Conservation (phyloP, 2,113 vertebrate species). For the Coptodon rendalli region DNA sequence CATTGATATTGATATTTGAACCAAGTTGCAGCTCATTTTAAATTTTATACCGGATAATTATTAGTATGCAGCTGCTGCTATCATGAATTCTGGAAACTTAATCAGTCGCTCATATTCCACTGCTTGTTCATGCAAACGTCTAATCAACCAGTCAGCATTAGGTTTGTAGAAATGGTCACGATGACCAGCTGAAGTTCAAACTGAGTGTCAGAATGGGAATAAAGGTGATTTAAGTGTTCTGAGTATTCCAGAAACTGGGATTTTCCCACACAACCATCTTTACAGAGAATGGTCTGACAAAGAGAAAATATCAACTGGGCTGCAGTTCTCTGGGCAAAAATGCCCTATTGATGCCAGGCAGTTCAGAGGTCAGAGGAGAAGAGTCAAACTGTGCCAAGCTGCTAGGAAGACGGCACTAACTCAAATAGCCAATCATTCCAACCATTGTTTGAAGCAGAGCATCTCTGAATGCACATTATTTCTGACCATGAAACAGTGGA, state of each 20-base stretch:
- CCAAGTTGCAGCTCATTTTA: not conserved
- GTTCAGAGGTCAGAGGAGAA: not conserved
- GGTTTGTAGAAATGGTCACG: not conserved
- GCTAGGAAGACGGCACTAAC: not conserved
- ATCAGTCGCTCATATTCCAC: not conserved
- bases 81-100: not conserved
- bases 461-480: not conserved
- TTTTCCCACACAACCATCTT: not conserved
- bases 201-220: not conserved
- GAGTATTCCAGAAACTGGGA: not conserved
- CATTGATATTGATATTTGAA: not conserved
- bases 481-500: not conserved
- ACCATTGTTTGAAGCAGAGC: not conserved
- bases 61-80: not conserved
- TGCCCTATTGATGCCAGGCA: not conserved
- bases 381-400: not conserved
- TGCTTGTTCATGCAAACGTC: not conserved
- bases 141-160: not conserved
- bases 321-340: not conserved
- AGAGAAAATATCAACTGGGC: not conserved
- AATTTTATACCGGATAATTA: not conserved
- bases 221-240: not conserved
- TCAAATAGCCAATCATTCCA: not conserved
- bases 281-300: not conserved
- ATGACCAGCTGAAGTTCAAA: not conserved